Conservation (phyloP, 2,113 vertebrate genomes). For the Lates calcarifer region DNA sequence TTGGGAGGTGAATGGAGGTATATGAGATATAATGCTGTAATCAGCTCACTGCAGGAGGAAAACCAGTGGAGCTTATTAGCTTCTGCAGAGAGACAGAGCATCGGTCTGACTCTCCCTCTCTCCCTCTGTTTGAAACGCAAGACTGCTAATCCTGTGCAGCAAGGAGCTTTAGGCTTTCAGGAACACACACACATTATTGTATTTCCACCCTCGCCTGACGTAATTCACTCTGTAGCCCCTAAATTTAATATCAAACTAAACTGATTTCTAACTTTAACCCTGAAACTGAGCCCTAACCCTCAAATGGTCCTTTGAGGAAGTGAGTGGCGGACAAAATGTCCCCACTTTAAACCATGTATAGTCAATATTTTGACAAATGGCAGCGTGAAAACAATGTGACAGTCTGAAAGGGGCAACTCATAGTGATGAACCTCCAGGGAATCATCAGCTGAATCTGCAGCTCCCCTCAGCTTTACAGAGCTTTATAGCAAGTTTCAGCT, state of each 20-base stretch:
- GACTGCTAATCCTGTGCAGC: slow-evolving; percentile 62
- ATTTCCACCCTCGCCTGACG: not conserved
- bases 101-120: slow-evolving; percentile 28
- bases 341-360: not conserved
- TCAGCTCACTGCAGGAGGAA: slow-evolving; percentile 68
- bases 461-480: not conserved
- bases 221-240: not conserved
- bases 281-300: not conserved
- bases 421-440: not conserved
- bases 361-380: not conserved
- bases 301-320: not conserved
- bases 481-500: not conserved
- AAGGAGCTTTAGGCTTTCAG: slow-evolving; percentile 55
- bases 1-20: slow-evolving; percentile 49
- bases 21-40: slow-evolving; percentile 58
- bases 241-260: not conserved
- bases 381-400: not conserved
- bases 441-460: slow-evolving; percentile 1
- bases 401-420: not conserved
- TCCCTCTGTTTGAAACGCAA: slow-evolving; percentile 36
- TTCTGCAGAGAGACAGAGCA: slow-evolving; percentile 47
- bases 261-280: not conserved
- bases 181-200: slow-evolving; percentile 23
- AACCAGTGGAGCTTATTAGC: slow-evolving; percentile 64
- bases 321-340: not conserved